Evolutionary conservation across 1,140 invertebrate species (phyloP).

Genomic region (Achatina immaculata): DNA sequence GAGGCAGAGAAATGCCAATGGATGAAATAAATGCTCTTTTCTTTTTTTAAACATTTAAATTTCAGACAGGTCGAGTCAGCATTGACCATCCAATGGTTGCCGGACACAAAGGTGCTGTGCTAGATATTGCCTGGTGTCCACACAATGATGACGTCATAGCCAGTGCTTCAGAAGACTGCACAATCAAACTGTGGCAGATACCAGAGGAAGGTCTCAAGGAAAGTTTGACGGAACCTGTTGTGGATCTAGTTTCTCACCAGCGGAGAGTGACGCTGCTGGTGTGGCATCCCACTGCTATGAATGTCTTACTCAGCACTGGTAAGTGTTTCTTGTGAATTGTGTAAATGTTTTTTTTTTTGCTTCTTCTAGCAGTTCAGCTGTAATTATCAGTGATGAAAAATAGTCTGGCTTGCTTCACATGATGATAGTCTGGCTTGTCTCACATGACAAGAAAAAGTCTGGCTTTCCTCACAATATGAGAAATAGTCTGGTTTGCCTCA

Average conservation of each 20-base stretch:
- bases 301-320: slow-evolving; percentile 93
- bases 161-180: slow-evolving; percentile 97
- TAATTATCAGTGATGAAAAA: no score
- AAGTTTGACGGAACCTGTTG: slow-evolving; percentile 94
- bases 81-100: slow-evolving; percentile 95
- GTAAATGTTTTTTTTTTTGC: no score
- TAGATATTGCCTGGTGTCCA: slow-evolving; percentile 99
- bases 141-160: slow-evolving; percentile 99
- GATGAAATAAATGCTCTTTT: no score
- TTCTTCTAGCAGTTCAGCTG: no score
- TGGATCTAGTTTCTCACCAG: slow-evolving; percentile 92
- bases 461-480: no score
- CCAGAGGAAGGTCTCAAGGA: slow-evolving; percentile 91
- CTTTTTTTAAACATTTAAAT: slow-evolving; percentile 72
- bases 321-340: not conserved
- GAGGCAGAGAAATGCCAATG: no score
- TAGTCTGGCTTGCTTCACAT: no score
- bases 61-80: slow-evolving; percentile 91
- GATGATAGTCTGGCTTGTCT: no score
- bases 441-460: no score
- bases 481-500: no score
- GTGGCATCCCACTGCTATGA: slow-evolving; percentile 98
- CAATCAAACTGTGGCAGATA: slow-evolving; percentile 98
- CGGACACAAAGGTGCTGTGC: slow-evolving; percentile 97
- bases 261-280: slow-evolving; percentile 93